Evolutionary conservation across 2,797 vertebrate species (phyloP).

Genomic region (Pangasius macronema): DNA sequence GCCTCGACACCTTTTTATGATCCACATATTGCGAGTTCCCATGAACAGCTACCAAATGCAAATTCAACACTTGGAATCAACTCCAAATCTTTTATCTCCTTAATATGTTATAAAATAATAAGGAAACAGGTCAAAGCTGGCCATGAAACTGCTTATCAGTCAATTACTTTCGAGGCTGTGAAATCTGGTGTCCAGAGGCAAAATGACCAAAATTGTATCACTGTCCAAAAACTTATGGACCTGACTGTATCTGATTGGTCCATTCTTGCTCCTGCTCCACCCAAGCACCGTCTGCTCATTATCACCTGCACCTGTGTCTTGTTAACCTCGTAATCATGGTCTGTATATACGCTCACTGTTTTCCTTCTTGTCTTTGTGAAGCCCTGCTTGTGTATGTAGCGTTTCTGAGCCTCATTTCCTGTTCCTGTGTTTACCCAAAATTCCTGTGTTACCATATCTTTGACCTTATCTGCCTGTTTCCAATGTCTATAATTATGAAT

Average conservation of each 20-base stretch:
- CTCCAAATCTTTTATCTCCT: neutral
- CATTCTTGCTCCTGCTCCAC: neutral
- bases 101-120: neutral
- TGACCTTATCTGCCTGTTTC: constrained; percentile 9
- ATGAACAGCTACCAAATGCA: neutral
- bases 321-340: constrained; percentile 11
- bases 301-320: constrained; percentile 9
- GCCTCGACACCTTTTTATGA: neutral
- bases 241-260: neutral
- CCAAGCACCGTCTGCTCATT: neutral
- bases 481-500: neutral
- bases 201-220: neutral
- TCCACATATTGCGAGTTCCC: too few relatives aligned
- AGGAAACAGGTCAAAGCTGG: neutral
- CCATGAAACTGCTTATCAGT: neutral
- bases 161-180: neutral
- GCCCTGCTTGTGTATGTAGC: constrained; percentile 12
- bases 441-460: neutral
- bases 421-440: constrained; percentile 11
- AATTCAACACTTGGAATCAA: neutral
- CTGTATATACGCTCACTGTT: constrained; percentile 3
- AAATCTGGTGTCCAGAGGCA: neutral
- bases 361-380: constrained; percentile 7
- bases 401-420: constrained; percentile 16
- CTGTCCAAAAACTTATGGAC: neutral